Evolutionary conservation across 2,888 invertebrate genomes (phyloP).

Genomic region (Mimumesa dahlbomi): DNA sequence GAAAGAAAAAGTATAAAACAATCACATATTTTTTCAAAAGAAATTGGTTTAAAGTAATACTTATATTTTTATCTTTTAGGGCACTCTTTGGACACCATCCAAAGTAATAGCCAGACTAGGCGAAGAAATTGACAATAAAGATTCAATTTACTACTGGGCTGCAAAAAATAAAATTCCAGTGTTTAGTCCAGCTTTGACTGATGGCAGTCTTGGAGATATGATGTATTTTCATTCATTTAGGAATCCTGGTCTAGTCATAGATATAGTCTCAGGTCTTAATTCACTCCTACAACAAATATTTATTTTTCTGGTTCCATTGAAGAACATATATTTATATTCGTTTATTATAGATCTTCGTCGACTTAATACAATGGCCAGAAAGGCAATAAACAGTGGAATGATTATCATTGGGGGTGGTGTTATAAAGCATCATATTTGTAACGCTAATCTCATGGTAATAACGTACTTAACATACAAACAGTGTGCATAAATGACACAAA

Average conservation of each 20-base stretch:
- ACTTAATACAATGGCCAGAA: slow-evolving; percentile 96
- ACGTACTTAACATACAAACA: too few species aligned
- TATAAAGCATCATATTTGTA: slow-evolving; percentile 99
- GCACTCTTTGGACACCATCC: slow-evolving; percentile 94
- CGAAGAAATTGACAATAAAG: slow-evolving; percentile 92
- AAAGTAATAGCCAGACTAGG: slow-evolving; percentile 92
- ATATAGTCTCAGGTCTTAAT: slow-evolving; percentile 89
- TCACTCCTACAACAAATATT: neutral
- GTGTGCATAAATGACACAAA: too few species aligned
- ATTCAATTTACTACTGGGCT: slow-evolving; percentile 98
- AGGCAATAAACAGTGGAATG: slow-evolving; percentile 96
- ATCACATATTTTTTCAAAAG: neutral
- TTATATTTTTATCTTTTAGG: too few species aligned
- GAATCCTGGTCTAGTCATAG: slow-evolving; percentile 94
- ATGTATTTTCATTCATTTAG: slow-evolving; percentile 98
- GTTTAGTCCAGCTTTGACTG: slow-evolving; percentile 98
- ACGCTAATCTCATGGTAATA: slow-evolving; percentile 98
- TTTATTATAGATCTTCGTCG: slow-evolving; percentile 87
- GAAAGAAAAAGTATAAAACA: slow-evolving; percentile 82
- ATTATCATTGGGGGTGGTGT: slow-evolving; percentile 98
- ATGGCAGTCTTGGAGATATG: slow-evolving; percentile 99
- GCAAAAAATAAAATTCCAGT: slow-evolving; percentile 98
- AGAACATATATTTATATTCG: slow-evolving; percentile 18
- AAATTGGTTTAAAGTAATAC: slow-evolving; percentile 3
- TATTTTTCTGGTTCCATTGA: too few species aligned